Evolutionary conservation across 2,113 vertebrate species (phyloP), one percentile per base, ranked within the genome.

Genomic region (Calyptommatus sinebrachiatus): DNA sequence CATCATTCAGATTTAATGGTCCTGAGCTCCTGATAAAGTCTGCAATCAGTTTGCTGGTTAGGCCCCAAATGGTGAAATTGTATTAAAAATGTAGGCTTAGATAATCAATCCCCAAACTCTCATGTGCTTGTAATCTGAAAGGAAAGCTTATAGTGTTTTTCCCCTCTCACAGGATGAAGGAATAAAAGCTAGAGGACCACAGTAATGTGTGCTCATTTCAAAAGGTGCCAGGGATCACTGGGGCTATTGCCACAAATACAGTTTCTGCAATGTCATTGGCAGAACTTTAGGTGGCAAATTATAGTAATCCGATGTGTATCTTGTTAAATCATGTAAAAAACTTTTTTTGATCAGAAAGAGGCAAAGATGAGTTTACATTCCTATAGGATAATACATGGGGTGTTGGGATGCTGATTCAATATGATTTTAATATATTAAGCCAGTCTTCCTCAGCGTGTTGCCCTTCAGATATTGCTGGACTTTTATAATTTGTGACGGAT

Each of bases 221-320:
- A 74, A 78, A 79, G 71, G 57, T 70, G 76, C 41, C 50, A 79
- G 72, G 69, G 71, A 79, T 79, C 62, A 74, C 71, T 83, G 65
- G 62, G 61, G 31, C 66, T 24, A 75, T 80, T 78, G 80, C 71
- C 35, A 53, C 67, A 53, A 7, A 16, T 7, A 65, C 80, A 24
- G 79, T 69, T 60, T 57, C 77, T 79, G 81, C 69, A 26, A 60
- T 0, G 26, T 0, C 26, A 71, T 73, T 78, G 82, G 73, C 41
- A 63, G 45, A 70, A n/a, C 26, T 0, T 14, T 67, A 1, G 11
- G 7, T 22, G 11, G 9, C 29, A 78, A 62, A 5, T 29, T 46
- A 6, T 70, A 29, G 28, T 4, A 57, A 57, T 46, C 74, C 87
- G 50, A 2, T 20, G 61, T 11, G 7, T 62, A 50, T 24, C 70